phyloP scores from a whole-genome alignment of 2,113 vertebrate genomes.

The Candoia aspera region DNA sequence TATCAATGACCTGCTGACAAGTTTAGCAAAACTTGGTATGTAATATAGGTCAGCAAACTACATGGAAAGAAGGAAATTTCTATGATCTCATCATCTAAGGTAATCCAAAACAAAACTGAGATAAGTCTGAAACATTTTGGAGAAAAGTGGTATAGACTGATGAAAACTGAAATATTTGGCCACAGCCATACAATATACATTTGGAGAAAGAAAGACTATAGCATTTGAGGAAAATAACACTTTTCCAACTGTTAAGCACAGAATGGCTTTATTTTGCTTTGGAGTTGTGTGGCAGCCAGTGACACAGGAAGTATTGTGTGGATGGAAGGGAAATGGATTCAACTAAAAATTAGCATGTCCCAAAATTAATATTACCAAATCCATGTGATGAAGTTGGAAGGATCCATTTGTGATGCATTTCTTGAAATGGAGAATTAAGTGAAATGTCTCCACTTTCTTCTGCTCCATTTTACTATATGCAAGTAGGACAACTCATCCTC shows the following conservation, averaged over 20 bases:
- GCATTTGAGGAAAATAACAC: background rate
- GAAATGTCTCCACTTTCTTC: background rate
- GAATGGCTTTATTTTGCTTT: background rate
- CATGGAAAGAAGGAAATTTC: background rate
- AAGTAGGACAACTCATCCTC: background rate
- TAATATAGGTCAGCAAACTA: background rate
- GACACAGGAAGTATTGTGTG: background rate
- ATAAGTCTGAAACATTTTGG: background rate
- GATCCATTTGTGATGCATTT: background rate
- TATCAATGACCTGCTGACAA: background rate
- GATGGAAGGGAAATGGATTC: background rate
- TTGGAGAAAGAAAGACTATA: background rate
- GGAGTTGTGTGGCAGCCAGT: background rate
- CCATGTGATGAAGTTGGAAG: background rate
- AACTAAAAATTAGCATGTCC: background rate
- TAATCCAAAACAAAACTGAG: background rate
- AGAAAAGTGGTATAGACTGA: background rate
- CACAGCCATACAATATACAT: background rate
- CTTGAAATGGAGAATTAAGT: background rate
- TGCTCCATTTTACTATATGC: background rate
- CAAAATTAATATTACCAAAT: background rate
- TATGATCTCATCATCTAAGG: background rate
- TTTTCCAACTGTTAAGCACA: background rate
- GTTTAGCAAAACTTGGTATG: background rate
- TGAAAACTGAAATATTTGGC: background rate